Base-by-base conservation (phyloP, 2,113 vertebrate species). In the Mesitornis unicolor region DNA sequence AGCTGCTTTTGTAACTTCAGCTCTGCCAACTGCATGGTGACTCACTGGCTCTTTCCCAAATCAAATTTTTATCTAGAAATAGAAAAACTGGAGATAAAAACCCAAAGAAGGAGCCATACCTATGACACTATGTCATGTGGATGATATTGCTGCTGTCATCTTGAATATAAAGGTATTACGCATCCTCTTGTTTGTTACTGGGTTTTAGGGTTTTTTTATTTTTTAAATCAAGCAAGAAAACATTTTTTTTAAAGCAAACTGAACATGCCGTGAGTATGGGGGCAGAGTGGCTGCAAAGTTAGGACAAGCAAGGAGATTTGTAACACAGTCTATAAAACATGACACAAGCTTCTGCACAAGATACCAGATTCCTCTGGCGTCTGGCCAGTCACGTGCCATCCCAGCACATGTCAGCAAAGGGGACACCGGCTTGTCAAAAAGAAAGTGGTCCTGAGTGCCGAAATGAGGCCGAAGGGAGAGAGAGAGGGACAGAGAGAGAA, bases 371-470 rank as follows among this genome's bases (percentile, higher is more conserved):
- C 99, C 99, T 93, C 99, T 98, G 97, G 98, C 99, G 84, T 99
- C 99, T 20, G 99, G 99, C 99, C 99, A 99, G 98, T 99, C 99
- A 74, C 99, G 98, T 91, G 98, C 99, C 99, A 99, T 99, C 94
- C 99, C 99, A 56, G 99, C 99, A 96, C 99, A 99, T 17, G 99
- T 99, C 96, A 99, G 97, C 98, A 99, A 97, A 14, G 99, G 99
- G 89, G 99, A 99, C 73, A 99, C 98, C 10, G 99, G 99, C 89
- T 99, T 99, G 97, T 99, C 99, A 97, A 99, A 99, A 90, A 99
- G 97, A 98, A 99, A 99, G 96, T 99, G 99, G 95, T 99, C 99
- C 99, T 99, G 94, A 33, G 94, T 42, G 91, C 75, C 95, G 14
- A 77, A 88, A 50, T 26, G 20, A 61, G 65, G 35, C 73, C 78